Evolutionary conservation across 2,113 vertebrate species (phyloP), one percentile per base, ranked within the genome.

Genomic region (Cheilinus undulatus): DNA sequence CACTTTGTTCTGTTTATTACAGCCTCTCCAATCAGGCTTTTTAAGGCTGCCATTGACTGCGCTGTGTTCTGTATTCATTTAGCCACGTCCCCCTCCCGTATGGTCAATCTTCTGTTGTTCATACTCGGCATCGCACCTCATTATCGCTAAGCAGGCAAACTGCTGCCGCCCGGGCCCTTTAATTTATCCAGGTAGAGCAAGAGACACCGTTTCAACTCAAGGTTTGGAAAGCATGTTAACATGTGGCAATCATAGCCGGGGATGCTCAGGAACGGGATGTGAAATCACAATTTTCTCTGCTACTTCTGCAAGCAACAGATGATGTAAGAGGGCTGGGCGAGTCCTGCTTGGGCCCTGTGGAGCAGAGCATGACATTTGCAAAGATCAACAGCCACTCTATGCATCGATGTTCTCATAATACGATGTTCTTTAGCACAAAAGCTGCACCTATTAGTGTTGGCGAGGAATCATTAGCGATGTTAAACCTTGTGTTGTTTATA

Each of bases 361-460:
- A 86, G 69, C 56, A 53, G 57, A 76, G 85, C 61, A 62, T 92
- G 91, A 88, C 88, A 89, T 91, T 91, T 92, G 34, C 68, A 84
- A 90, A 90, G 82, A 88, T 90, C 87, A 88, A 82, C 86, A 82
- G 71, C 77, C 73, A 81, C 79, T 60, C 82, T 50, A 66, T 67
- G 56, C 78, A 84, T 71, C 73, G 90, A 88, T 78, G 82, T 79
- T 78, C 78, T 75, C 78, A 80, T 80, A 73, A 86, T 51, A 52
- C 70, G 36, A 58, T n/a, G 58, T 69, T 74, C 76, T 56, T 63
- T 32, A 68, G 78, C 60, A 67, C 69, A 78, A 58, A 76, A 75
- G 83, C 65, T 17, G 61, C 13, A n/a, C 34, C 58, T 71, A 63
- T 80, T 81, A 71, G 57, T 45, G 46, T 2, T 7, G 34, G 26